These are phyloP conservation scores for Chlamydotis undulata DNA, from an alignment of 2,113 vertebrate genomes.

Conservation along the genomic window DNA sequence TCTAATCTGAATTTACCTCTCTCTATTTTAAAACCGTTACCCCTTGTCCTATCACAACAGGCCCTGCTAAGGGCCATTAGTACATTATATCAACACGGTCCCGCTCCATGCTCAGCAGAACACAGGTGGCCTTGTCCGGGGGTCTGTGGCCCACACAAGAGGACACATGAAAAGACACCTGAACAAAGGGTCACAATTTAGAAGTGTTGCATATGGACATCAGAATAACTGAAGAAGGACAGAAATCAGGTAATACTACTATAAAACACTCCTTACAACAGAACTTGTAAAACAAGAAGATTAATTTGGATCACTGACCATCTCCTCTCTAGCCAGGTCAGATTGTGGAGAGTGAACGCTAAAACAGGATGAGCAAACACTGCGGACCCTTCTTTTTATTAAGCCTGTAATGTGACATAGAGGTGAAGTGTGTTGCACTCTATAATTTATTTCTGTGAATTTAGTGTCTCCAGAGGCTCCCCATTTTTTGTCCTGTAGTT, in stretches of 20 bases:
- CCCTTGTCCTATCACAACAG: too few relatives aligned
- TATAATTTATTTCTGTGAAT: background rate
- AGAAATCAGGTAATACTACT: background rate
- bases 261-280: background rate
- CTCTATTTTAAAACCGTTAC: too few relatives aligned
- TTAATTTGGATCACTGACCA: background rate
- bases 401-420: background rate
- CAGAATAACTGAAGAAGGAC: background rate
- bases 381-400: background rate
- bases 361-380: background rate
- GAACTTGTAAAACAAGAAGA: background rate
- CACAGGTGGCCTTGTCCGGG: background rate
- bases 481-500: background rate
- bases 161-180: background rate
- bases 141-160: background rate
- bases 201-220: background rate
- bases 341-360: background rate
- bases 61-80: too few relatives aligned
- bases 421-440: background rate
- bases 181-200: background rate
- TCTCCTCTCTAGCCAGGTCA: background rate
- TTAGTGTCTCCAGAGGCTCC: background rate
- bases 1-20: too few relatives aligned
- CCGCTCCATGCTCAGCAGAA: background rate
- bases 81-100: background rate